Evolutionary conservation across 2,113 vertebrate genomes (phyloP).

Genomic region (Todiramphus saurophagus): DNA sequence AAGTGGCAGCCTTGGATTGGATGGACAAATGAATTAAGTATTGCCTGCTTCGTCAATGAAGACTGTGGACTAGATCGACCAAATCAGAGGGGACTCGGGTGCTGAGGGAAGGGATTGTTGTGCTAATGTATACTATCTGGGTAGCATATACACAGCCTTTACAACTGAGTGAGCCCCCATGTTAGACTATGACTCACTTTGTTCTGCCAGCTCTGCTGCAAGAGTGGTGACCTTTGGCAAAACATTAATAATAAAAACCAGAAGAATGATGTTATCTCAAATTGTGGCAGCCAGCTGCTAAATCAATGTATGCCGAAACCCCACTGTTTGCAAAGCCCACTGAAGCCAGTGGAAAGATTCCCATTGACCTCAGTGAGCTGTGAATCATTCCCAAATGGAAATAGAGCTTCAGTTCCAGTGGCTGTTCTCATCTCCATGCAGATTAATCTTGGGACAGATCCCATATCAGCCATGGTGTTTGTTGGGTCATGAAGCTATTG

Average conservation of each 20-base stretch:
- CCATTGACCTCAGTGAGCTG: not conserved
- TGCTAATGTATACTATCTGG: not conserved
- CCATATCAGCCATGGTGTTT: not conserved
- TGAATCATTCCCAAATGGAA: not conserved
- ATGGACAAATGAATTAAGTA: not conserved
- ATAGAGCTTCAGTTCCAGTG: not conserved
- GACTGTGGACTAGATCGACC: not conserved
- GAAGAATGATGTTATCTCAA: not conserved
- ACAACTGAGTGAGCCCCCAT: not conserved
- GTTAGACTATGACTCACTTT: not conserved
- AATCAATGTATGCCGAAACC: not conserved
- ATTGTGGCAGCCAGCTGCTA: not conserved
- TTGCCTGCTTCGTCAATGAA: not conserved
- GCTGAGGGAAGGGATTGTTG: not conserved
- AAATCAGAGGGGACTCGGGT: not conserved
- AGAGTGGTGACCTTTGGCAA: not conserved
- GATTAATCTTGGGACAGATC: not conserved
- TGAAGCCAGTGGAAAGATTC: slow-evolving; percentile 6
- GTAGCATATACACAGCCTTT: not conserved
- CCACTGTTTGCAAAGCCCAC: not conserved
- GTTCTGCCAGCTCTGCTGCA: not conserved
- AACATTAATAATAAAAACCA: not conserved
- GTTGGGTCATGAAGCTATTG: not conserved
- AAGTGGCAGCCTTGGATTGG: not conserved
- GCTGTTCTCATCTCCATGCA: not conserved